These are phyloP conservation scores for Pangasius krempfi DNA, from an alignment of 2,797 vertebrate species.

Conservation along the genomic window DNA sequence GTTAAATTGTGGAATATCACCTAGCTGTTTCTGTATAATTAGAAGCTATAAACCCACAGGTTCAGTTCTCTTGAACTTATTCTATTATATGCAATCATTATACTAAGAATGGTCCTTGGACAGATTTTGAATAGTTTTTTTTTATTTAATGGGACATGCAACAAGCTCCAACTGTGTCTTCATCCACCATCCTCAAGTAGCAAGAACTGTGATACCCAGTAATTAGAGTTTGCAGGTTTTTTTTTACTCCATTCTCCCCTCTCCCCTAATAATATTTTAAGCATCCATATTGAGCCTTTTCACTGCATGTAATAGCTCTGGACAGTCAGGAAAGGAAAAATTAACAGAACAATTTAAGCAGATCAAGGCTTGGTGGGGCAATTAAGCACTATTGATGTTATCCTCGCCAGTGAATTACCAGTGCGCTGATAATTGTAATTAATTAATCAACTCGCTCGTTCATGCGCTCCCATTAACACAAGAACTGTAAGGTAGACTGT, in stretches of 20 bases:
- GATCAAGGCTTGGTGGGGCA: constrained; percentile 70
- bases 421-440: constrained; percentile 78
- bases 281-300: constrained; percentile 64
- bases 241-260: constrained; percentile 61
- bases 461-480: constrained; percentile 64
- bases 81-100: constrained; percentile 63
- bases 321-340: constrained; percentile 73
- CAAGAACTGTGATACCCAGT: constrained; percentile 65
- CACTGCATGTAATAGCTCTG: constrained; percentile 73
- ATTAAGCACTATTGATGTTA: constrained; percentile 77
- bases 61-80: constrained; percentile 33
- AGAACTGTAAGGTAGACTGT: constrained; percentile 65
- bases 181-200: constrained; percentile 52
- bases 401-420: constrained; percentile 74
- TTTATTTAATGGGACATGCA: constrained; percentile 65
- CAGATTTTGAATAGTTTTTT: constrained; percentile 62
- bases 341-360: constrained; percentile 73
- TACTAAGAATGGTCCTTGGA: constrained; percentile 62
- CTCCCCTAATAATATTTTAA: constrained; percentile 54
- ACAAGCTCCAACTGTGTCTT: constrained; percentile 61
- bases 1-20: constrained; percentile 37
- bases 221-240: constrained; percentile 73
- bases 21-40: constrained; percentile 49
- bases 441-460: constrained; percentile 76
- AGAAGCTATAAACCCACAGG: constrained; percentile 39